These are phyloP conservation scores for Eidolon helvum DNA, from an alignment of 2,113 vertebrate species.

Conservation along the genomic window DNA sequence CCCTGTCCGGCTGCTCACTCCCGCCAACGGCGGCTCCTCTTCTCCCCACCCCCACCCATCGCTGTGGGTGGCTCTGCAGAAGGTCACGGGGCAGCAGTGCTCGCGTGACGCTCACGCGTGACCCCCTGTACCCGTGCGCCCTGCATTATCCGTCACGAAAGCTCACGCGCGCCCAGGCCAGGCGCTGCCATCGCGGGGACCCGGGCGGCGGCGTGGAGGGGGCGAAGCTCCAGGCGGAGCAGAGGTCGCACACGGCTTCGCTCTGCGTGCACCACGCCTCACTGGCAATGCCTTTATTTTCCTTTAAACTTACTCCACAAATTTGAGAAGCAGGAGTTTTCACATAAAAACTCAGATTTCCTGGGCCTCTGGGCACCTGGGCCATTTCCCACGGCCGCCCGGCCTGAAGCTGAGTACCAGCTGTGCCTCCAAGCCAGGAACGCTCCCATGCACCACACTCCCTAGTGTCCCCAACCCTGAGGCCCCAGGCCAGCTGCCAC, in stretches of 20 bases:
- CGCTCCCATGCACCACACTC: accelerated
- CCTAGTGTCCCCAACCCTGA: background rate
- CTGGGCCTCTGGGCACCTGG: background rate
- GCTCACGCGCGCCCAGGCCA: accelerated
- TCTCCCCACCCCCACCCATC: background rate
- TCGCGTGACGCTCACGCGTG: accelerated
- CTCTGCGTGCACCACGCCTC: background rate
- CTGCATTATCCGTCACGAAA: background rate
- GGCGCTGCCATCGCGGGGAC: background rate
- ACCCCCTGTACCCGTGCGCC: too few relatives aligned
- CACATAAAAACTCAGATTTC: background rate
- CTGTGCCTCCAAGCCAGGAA: background rate
- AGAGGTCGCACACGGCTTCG: too few relatives aligned
- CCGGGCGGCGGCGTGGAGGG: too few relatives aligned
- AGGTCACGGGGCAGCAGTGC: background rate
- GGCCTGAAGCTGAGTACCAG: accelerated
- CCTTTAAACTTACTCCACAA: background rate
- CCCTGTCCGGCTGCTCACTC: background rate
- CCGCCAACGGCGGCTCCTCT: background rate
- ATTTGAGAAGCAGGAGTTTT: background rate
- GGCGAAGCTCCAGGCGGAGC: background rate
- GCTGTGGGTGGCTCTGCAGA: background rate
- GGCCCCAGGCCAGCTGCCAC: accelerated
- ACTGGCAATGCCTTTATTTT: background rate
- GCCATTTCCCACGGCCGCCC: background rate